Conservation (phyloP, 2,888 invertebrate species). For the Tethea ocularis region DNA sequence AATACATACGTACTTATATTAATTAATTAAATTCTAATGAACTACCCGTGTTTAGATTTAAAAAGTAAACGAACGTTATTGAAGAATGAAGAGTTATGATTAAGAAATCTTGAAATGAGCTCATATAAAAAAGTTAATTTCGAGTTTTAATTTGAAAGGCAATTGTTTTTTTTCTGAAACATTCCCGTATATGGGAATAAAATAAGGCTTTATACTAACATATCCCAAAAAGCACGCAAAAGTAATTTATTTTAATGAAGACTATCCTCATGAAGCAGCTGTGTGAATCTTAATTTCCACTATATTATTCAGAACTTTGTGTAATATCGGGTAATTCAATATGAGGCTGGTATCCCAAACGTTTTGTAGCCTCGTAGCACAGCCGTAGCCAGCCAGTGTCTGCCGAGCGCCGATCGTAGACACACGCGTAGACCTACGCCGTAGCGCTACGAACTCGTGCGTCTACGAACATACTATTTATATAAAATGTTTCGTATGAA, state of each 20-base stretch:
- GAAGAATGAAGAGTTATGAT: too few relatives aligned
- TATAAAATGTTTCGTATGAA: background rate
- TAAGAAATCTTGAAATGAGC: too few relatives aligned
- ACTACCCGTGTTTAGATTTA: too few relatives aligned
- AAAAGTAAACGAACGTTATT: too few relatives aligned
- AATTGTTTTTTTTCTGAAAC: background rate
- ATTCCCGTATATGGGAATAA: background rate
- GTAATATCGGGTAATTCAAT: constrained; percentile 51
- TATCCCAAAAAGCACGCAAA: background rate
- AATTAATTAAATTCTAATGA: too few relatives aligned
- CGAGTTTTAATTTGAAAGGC: too few relatives aligned
- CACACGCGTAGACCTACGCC: constrained; percentile 56
- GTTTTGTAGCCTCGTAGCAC: constrained; percentile 17
- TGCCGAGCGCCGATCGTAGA: constrained; percentile 38
- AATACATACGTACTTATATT: too few relatives aligned
- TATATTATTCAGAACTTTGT: constrained; percentile 42
- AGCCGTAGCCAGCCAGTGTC: constrained; percentile 52
- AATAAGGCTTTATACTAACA: background rate
- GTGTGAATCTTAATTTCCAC: constrained; percentile 33
- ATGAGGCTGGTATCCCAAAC: constrained; percentile 54
- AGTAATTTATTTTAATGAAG: constrained; percentile 12
- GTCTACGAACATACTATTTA: constrained; percentile 31
- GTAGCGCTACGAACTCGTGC: constrained; percentile 49
- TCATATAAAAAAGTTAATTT: too few relatives aligned
- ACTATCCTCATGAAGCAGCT: constrained; percentile 32